These are phyloP conservation scores for Poecile montanus DNA, from an alignment of 2,797 vertebrate species.

Conservation along the genomic window DNA sequence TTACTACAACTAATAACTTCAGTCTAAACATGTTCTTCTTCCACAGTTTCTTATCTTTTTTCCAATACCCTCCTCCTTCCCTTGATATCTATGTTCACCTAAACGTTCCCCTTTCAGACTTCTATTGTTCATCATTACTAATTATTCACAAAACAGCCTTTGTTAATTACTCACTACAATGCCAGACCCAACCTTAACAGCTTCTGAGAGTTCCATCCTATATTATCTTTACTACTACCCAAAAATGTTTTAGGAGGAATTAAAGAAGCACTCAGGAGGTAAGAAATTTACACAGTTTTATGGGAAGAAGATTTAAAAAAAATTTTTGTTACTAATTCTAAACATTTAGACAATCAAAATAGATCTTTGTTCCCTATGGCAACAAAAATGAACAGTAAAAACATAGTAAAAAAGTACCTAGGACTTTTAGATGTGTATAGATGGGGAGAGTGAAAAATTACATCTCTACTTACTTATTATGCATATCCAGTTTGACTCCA, in stretches of 20 bases:
- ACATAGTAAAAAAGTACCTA: neutral
- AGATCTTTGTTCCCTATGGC: neutral
- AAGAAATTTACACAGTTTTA: neutral
- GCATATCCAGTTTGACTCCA: neutral
- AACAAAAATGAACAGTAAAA: neutral
- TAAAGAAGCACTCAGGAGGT: neutral
- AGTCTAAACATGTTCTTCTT: neutral
- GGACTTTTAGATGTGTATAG: neutral
- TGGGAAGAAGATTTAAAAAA: neutral
- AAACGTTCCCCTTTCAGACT: neutral
- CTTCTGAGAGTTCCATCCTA: neutral
- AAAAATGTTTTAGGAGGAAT: neutral
- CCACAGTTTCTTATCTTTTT: neutral
- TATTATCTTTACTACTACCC: neutral
- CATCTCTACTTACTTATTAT: neutral
- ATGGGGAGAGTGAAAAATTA: neutral
- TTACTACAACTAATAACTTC: neutral
- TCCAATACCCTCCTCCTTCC: neutral
- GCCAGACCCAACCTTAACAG: neutral
- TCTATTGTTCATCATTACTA: neutral
- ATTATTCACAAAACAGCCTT: neutral
- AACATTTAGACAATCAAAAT: neutral
- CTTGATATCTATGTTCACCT: neutral
- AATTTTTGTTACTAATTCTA: neutral
- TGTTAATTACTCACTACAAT: neutral